These are phyloP conservation scores for Synergus japonicus DNA, from an alignment of 2,888 invertebrate species.

Conservation along the genomic window DNA sequence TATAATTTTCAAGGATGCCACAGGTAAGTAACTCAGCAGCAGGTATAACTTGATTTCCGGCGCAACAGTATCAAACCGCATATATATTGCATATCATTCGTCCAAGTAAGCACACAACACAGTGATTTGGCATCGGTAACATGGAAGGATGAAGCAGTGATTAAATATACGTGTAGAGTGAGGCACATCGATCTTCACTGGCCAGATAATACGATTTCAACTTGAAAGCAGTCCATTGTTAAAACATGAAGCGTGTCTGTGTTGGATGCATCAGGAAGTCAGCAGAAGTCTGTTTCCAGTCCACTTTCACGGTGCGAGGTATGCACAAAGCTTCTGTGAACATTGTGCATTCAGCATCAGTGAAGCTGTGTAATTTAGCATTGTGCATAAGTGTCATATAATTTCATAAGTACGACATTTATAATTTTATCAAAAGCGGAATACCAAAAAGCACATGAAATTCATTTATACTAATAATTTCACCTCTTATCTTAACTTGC, in stretches of 20 bases:
- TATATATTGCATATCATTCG: background rate
- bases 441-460: background rate
- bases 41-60: conserved; percentile 24
- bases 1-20: background rate
- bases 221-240: conserved; percentile 73
- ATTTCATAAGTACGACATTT: background rate
- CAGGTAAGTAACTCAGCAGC: background rate
- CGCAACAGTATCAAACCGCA: background rate
- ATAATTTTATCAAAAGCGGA: background rate
- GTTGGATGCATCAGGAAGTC: conserved; percentile 70
- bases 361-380: conserved; percentile 45
- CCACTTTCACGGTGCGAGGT: conserved; percentile 71
- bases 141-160: conserved; percentile 5
- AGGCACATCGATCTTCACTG: conserved; percentile 32
- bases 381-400: background rate
- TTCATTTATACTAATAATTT: background rate
- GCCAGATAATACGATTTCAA: conserved; percentile 49
- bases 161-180: background rate
- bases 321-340: conserved; percentile 74
- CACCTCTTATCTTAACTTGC: too few relatives aligned
- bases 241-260: conserved; percentile 73
- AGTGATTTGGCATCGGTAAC: conserved; percentile 9
- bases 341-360: conserved; percentile 64
- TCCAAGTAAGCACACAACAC: background rate
- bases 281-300: conserved; percentile 69